These are phyloP conservation scores for Leuciscus idus DNA, from an alignment of 2,113 vertebrate genomes.

Conservation along the genomic window DNA sequence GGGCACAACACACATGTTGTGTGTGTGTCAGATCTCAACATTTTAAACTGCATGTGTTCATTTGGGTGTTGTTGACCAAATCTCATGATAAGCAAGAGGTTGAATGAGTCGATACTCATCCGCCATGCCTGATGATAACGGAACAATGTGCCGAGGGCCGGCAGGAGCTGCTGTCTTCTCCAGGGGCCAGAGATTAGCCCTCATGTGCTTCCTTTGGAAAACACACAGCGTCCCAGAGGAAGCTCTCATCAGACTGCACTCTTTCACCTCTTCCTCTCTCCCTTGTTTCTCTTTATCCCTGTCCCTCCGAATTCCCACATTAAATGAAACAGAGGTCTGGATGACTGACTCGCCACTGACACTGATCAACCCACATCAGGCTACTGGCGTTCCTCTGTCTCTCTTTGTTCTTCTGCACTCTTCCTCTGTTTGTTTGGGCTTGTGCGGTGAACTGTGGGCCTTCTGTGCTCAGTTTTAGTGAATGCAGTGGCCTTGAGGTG, in stretches of 20 bases:
- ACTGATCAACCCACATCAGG: conserved; percentile 64
- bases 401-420: conserved; percentile 28
- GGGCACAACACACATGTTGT: not conserved
- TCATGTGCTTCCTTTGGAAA: conserved; percentile 87
- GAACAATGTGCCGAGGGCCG: conserved; percentile 87
- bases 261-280: conserved; percentile 81
- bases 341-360: conserved; percentile 64
- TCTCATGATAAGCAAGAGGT: conserved; percentile 61
- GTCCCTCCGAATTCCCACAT: conserved; percentile 36
- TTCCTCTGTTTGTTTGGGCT: conserved; percentile 50
- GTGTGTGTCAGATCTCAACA: not conserved
- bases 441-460: conserved; percentile 46
- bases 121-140: conserved; percentile 74
- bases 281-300: conserved; percentile 43
- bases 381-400: conserved; percentile 58
- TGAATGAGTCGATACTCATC: conserved; percentile 65
- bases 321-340: conserved; percentile 73
- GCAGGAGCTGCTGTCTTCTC: conserved; percentile 78
- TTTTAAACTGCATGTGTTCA: not conserved
- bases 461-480: conserved; percentile 16
- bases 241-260: conserved; percentile 80
- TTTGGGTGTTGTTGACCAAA: conserved; percentile 26
- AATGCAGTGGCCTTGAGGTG: conserved; percentile 28
- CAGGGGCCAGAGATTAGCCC: conserved; percentile 86
- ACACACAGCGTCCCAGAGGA: conserved; percentile 79